Evolutionary conservation across 1,140 invertebrate species (phyloP).

Genomic region (Triops longicaudatus): DNA sequence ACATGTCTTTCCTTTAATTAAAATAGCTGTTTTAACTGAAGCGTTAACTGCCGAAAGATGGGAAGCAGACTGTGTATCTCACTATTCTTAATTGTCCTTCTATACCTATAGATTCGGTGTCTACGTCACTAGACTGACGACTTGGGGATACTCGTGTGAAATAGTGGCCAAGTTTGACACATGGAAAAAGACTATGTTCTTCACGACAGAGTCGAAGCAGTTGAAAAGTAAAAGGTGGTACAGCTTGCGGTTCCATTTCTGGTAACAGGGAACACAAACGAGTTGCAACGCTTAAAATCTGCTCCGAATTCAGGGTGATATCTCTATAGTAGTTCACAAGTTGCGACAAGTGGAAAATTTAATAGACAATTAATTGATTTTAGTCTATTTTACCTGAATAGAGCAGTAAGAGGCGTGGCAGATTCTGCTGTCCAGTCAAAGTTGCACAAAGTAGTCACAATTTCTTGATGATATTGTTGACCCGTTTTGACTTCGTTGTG

Average conservation of each 20-base stretch:
- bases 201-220: not conserved
- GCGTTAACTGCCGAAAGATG: too few relatives aligned
- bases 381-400: not conserved
- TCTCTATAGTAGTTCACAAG: not conserved
- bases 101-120: not conserved
- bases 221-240: not conserved
- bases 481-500: not conserved
- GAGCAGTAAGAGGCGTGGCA: not conserved
- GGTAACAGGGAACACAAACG: not conserved
- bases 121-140: not conserved
- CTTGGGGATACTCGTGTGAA: not conserved
- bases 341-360: not conserved
- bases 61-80: too few relatives aligned
- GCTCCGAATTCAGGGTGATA: not conserved
- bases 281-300: not conserved
- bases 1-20: too few relatives aligned
- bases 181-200: not conserved
- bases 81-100: not conserved
- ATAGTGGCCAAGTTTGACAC: not conserved
- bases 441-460: not conserved
- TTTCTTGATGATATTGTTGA: not conserved
- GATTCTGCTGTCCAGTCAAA: not conserved
- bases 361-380: not conserved
- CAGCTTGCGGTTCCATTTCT: not conserved
- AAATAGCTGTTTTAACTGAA: too few relatives aligned